These are phyloP conservation scores for Phthorimaea operculella DNA, from an alignment of 1,140 invertebrate species.

Conservation along the genomic window DNA sequence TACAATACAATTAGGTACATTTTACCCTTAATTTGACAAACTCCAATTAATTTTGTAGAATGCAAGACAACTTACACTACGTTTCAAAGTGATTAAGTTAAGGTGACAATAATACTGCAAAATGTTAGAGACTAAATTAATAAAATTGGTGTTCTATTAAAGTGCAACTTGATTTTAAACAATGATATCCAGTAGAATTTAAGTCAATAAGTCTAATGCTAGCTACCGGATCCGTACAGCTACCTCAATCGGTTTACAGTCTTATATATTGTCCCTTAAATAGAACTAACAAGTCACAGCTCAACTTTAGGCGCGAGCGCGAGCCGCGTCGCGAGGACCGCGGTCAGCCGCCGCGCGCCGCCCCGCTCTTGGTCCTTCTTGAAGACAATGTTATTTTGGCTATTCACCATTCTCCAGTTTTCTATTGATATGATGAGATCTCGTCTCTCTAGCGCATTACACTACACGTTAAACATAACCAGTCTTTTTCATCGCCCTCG, in stretches of 20 bases:
- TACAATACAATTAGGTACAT: neutral
- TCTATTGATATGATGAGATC: slow-evolving; percentile 60
- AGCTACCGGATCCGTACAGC: slow-evolving; percentile 6
- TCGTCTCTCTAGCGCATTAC: slow-evolving; percentile 31
- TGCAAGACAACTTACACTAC: neutral
- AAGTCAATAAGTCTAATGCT: neutral
- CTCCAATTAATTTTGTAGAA: neutral
- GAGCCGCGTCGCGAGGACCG: slow-evolving; percentile 7
- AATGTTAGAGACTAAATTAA: neutral
- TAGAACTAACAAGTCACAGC: slow-evolving; percentile 34
- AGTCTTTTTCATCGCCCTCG: slow-evolving; percentile 54
- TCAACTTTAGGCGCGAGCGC: slow-evolving; percentile 17
- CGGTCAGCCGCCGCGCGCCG: slow-evolving; percentile 10
- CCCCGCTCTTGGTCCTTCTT: slow-evolving; percentile 45
- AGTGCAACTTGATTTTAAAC: slow-evolving; percentile 5
- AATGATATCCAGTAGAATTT: slow-evolving; percentile 4
- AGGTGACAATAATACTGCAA: neutral
- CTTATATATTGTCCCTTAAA: slow-evolving; percentile 36
- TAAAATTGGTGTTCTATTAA: slow-evolving; percentile 2
- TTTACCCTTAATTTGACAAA: slow-evolving; percentile 2
- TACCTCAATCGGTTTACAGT: slow-evolving; percentile 26
- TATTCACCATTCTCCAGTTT: slow-evolving; percentile 27
- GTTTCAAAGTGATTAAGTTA: slow-evolving; percentile 1
- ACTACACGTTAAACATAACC: slow-evolving; percentile 47
- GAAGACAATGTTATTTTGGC: slow-evolving; percentile 37